Base-by-base conservation (phyloP, 1,140 invertebrate species). In the Vollenhovia emeryi region DNA sequence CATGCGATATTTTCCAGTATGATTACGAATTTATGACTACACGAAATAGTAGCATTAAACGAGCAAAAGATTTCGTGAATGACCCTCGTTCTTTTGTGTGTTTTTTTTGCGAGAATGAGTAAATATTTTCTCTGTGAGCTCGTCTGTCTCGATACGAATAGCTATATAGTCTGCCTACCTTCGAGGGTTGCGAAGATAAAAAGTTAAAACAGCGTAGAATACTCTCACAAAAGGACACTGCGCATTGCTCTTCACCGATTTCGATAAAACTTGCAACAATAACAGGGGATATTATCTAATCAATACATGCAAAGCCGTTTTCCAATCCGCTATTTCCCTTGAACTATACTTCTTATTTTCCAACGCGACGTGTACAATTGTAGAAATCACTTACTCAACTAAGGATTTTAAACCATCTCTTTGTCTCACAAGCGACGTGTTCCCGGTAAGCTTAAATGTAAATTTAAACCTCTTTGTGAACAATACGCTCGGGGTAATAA, bases 81-180 rank as follows among this genome's bases (percentile, higher is more conserved):
- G 4, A 43, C 2, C 27, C 33, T 24, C 27, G 13, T n/a, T 21
- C 43, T 48, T 40, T 13, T 43, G 7, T 50, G 15, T 43, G 4
- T 9, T 3, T 43, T 59, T 30, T 59, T 24, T 36, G 43, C 6
- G 7, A 60, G 21, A 1, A 24, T n/a, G n/a, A 36, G 6, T 11
- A 62, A 78, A 78, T 62, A 78, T 78, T 78, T 78, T 21, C 24
- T 13, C n/a, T 78, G 18, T 36, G 7, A 62, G 18, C 15, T 48
- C 15, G 57, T n/a, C 1, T 15, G 15, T 15, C 9, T 13, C 50
- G 3, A 24, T 18, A 9, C 4, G 36, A 57, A 11, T 30, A 33
- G 50, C 30, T 50, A n/a, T 13, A 48, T 18, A 27, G 1, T 55
- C 24, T 18, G 3, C 8, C 13, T 24, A 18, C 52, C 36, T 75